phyloP scores from a whole-genome alignment of 64 coral and sea anemone species.

The Dendronephthya gigantea region DNA sequence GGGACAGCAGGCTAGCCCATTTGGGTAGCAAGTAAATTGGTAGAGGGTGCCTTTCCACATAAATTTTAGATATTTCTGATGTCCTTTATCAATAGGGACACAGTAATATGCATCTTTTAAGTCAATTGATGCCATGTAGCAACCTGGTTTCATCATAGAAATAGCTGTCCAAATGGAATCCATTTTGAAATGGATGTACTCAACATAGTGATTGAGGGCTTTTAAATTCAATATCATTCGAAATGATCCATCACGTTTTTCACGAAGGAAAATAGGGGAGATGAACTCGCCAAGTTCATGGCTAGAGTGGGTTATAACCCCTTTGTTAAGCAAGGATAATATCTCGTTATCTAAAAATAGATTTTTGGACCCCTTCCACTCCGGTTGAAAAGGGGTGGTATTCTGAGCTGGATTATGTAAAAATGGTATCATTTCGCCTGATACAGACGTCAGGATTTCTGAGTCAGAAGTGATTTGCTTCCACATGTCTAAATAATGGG shows the following conservation, averaged over 20 bases:
- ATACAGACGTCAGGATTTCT: neutral
- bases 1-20: conserved; percentile 6
- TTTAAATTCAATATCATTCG: neutral
- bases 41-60: neutral
- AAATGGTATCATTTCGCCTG: neutral
- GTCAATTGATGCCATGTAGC: conserved; percentile 8
- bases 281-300: neutral
- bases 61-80: conserved; percentile 10
- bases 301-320: neutral
- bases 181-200: neutral
- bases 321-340: neutral
- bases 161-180: neutral
- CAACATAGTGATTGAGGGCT: neutral
- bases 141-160: neutral
- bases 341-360: neutral
- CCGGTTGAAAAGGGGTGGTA: neutral
- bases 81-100: neutral
- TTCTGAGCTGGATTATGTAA: neutral
- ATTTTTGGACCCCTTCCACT: neutral
- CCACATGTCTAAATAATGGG: neutral
- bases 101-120: conserved; percentile 4
- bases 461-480: neutral
- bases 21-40: neutral
- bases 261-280: neutral
- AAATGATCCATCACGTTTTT: neutral